Evolutionary conservation across 1,140 invertebrate species (phyloP), one percentile per base, ranked within the genome.

Genomic region (Eufriesea mexicana): DNA sequence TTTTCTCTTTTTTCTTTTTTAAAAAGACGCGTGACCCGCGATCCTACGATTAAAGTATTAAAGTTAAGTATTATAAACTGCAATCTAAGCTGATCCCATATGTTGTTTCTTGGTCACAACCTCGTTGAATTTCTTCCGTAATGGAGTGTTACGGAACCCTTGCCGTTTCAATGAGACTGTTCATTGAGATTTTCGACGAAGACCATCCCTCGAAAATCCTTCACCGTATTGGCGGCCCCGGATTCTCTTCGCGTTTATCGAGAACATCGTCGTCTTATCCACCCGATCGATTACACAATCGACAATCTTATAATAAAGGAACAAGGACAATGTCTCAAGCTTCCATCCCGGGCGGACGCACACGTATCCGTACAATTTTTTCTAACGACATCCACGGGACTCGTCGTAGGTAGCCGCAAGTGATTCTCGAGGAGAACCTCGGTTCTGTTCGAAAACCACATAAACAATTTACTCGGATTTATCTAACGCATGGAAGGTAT

Each of bases 91-190:
- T 93, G 91, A 93, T 93, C 91, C 92, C 92, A 92, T 76, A 49
- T 92, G 83, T 91, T 91, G 88, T 90, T 92, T n/a, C 76, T 93
- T 92, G 92, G 92, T 93, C 92, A 93, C 91, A 93, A 93, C 91
- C 91, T 90, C 91, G 86, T 91, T 93, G 79, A 90, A 91, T 87
- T 62, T 80, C 25, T 79, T 79, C 76, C 59, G 57, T 61, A 61
- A 42, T 16, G 74, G 1, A n/a, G 35, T 25, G 76, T 45, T 70
- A 66, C 54, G n/a, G 61, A 70, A 42, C 55, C 78, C 64, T 86
- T 80, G 45, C 35, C 25, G 45, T 20, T 51, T 79, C 49, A 77
- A 77, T 62, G 84, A 85, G 79, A 79, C 55, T 59, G 45, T 61
- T 85, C 59, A 71, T 64, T 25, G 49, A 88, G 72, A 89, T 88